A percentile compares a stretch with the other conserved stretches of the same genome.
Conservation (phyloP, 1,140 invertebrate genomes). For the Nomia melanderi region DNA sequence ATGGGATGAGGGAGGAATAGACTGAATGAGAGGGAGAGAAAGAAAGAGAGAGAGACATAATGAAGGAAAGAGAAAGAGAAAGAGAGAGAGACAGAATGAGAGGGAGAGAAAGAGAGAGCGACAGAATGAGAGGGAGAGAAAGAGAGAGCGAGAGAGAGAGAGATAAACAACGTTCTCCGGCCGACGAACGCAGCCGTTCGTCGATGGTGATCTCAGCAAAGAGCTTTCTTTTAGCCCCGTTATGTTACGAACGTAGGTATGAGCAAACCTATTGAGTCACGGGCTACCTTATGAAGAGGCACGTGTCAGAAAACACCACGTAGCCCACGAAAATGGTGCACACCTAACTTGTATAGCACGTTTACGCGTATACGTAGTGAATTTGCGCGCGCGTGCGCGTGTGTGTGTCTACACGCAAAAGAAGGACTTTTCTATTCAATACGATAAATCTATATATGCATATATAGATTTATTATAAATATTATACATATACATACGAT, state of each 20-base stretch:
- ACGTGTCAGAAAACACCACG: constrained; percentile 26
- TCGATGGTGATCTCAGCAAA: constrained; percentile 1
- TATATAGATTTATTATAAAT: constrained; percentile 12
- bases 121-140: no score
- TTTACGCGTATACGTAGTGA: constrained; percentile 72
- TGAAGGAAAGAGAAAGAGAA: no score
- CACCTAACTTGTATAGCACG: constrained; percentile 73
- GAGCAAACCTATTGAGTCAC: constrained; percentile 65
- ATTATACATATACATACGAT: constrained; percentile 52
- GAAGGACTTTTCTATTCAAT: constrained; percentile 66
- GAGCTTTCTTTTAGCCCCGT: constrained; percentile 7
- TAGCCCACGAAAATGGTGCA: constrained; percentile 38
- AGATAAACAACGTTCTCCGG: not conserved
- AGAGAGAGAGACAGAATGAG: no score
- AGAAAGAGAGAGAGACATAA: no score
- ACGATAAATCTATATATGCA: constrained; percentile 39
- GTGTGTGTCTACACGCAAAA: constrained; percentile 68
- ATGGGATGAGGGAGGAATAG: no score
- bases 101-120: no score
- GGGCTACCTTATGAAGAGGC: not conserved
- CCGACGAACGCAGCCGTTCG: not conserved
- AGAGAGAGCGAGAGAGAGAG: not conserved
- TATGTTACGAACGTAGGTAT: constrained; percentile 59
- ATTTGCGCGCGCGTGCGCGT: constrained; percentile 55
- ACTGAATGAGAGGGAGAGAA: no score